Evolutionary conservation across 2,888 invertebrate species (phyloP), one percentile per base, ranked within the genome.

Genomic region (Phanerotoma sp.): DNA sequence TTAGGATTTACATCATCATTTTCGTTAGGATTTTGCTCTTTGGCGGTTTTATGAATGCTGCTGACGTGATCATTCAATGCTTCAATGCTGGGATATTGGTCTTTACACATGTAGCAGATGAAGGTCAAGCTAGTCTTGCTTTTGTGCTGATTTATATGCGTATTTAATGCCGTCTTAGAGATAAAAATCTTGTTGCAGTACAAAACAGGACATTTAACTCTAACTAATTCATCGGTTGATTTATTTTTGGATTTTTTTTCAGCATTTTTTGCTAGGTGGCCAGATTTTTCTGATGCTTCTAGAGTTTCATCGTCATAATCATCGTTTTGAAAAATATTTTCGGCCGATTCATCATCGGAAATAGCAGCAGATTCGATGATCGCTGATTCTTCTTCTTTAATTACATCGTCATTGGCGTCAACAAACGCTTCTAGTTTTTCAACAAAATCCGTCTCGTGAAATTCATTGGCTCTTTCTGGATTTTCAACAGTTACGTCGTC

Each of bases 91-190:
- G 62, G 51, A 55, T 71, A 74, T 60, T 71, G 68, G 44, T 70
- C 66, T 37, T 72, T 67, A 38, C 75, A 74, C 52, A 73, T 54
- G 42, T 71, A 65, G 61, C 74, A 75, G n/a, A n/a, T n/a, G n/a
- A n/a, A n/a, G n/a, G n/a, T n/a, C n/a, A n/a, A n/a, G n/a, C n/a
- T n/a, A n/a, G n/a, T n/a, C n/a, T n/a, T n/a, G n/a, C n/a, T n/a
- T n/a, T n/a, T n/a, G n/a, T n/a, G n/a, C n/a, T n/a, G n/a, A n/a
- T n/a, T n/a, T n/a, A n/a, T n/a, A n/a, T n/a, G n/a, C n/a, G n/a
- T n/a, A n/a, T n/a, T n/a, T n/a, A n/a, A n/a, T n/a, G n/a, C n/a
- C n/a, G n/a, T n/a, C n/a, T n/a, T n/a, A n/a, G n/a, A n/a, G n/a
- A n/a, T n/a, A n/a, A n/a, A n/a, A n/a, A n/a, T n/a, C n/a, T n/a